These are phyloP conservation scores for Pomatorhinus ruficollis DNA, from an alignment of 2,113 vertebrate species.

Conservation along the genomic window DNA sequence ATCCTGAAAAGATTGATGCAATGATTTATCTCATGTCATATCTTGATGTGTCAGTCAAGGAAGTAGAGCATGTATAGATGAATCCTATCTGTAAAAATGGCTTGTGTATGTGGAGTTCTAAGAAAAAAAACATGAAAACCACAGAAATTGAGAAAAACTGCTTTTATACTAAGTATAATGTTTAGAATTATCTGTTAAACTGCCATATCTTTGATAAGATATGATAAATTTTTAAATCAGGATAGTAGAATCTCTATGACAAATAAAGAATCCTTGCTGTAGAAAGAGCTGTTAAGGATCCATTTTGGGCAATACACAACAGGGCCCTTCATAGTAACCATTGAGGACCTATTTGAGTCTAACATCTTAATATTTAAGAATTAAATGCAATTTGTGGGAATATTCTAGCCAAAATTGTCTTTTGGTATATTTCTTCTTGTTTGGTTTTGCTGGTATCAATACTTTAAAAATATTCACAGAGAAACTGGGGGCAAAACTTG, in stretches of 20 bases:
- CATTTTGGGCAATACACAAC: neutral
- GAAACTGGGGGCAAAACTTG: neutral
- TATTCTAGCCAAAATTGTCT: neutral
- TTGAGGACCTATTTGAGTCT: neutral
- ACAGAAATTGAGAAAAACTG: neutral
- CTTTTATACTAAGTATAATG: neutral
- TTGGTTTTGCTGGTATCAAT: neutral
- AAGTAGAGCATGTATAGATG: neutral
- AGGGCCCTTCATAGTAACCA: accelerated
- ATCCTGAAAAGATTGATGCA: neutral
- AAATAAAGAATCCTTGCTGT: neutral
- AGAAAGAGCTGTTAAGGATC: neutral
- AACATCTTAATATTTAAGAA: neutral
- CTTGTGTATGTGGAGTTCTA: neutral
- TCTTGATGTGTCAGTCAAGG: neutral
- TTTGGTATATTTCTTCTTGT: neutral
- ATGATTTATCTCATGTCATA: neutral
- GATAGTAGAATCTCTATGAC: neutral
- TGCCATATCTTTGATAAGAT: neutral
- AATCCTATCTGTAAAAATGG: neutral
- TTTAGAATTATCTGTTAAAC: neutral
- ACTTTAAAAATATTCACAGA: neutral
- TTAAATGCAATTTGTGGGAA: neutral
- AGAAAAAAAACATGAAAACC: neutral
- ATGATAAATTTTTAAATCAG: neutral